A percentile compares a stretch with the other conserved stretches of the same genome.
These are phyloP conservation scores for Adineta ricciae DNA, from an alignment of 2,888 invertebrate species.

Conservation along the genomic window DNA sequence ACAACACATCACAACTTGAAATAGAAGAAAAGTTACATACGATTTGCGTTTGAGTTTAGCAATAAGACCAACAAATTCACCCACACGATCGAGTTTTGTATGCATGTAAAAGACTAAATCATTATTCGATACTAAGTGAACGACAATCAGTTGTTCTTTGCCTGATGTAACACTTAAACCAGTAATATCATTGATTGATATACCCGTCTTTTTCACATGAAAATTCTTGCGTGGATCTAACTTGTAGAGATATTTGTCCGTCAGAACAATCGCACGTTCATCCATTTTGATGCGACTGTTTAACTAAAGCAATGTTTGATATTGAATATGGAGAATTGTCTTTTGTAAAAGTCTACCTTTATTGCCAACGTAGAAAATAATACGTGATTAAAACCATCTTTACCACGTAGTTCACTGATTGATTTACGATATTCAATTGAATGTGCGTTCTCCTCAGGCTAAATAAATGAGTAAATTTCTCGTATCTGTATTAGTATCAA, in stretches of 20 bases:
- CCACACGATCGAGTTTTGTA: neutral
- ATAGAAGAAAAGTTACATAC: neutral
- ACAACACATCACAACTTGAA: too few species aligned
- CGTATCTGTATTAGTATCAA: neutral
- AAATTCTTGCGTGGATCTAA: conserved; percentile 70
- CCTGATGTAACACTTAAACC: conserved; percentile 11
- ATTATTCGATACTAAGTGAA: neutral
- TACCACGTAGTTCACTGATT: conserved; percentile 19
- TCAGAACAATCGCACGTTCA: conserved; percentile 75
- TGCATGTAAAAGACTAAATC: conserved; percentile 11
- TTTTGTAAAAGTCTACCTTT: neutral
- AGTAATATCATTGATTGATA: conserved; percentile 23
- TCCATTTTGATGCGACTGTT: conserved; percentile 68
- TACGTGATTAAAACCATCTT: conserved; percentile 25
- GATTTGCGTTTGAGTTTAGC: neutral
- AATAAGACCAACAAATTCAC: neutral
- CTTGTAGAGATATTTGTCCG: conserved; percentile 74
- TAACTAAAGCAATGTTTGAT: conserved; percentile 48
- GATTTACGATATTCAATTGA: conserved; percentile 24
- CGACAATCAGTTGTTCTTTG: neutral
- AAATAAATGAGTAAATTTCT: neutral
- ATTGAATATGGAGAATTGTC: neutral
- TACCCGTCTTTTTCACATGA: conserved; percentile 55
- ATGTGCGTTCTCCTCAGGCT: conserved; percentile 31
- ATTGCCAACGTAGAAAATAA: conserved; percentile 23